A percentile compares a stretch with the other conserved stretches of the same genome.
Conservation (phyloP, 2,113 vertebrate species). For the Bagarius yarrelli region DNA sequence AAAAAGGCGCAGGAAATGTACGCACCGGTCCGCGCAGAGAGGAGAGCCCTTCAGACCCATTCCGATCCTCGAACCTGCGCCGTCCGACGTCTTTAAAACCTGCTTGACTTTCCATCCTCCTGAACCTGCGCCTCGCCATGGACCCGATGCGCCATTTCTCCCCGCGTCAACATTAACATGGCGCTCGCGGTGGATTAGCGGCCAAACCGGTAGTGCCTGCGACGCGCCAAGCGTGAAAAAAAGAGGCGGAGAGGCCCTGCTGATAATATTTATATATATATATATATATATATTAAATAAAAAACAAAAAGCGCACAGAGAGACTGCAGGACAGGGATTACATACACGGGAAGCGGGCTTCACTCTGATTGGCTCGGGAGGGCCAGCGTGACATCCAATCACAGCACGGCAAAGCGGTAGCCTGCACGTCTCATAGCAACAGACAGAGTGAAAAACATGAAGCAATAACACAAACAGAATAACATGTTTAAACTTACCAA, state of each 20-base stretch:
- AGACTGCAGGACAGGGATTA: slow-evolving; percentile 20
- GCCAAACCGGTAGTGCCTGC: not conserved
- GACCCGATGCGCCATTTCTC: slow-evolving; percentile 40
- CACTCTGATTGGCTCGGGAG: slow-evolving; percentile 39
- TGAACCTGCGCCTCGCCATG: slow-evolving; percentile 19
- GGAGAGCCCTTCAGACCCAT: slow-evolving; percentile 6
- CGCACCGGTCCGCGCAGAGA: slow-evolving; percentile 9
- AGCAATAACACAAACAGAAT: not conserved
- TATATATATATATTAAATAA: not conserved
- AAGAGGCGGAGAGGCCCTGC: not conserved
- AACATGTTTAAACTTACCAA: too few species aligned
- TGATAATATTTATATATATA: not conserved
- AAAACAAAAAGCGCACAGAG: not conserved
- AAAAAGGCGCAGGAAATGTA: not conserved
- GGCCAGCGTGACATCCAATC: slow-evolving; percentile 32
- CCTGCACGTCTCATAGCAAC: slow-evolving; percentile 45
- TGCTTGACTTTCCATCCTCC: slow-evolving; percentile 6
- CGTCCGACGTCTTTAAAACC: slow-evolving; percentile 2
- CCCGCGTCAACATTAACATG: slow-evolving; percentile 25
- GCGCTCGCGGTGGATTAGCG: not conserved
- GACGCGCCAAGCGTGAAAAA: not conserved
- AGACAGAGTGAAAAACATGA: not conserved
- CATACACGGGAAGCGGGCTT: slow-evolving; percentile 29
- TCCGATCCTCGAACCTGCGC: not conserved
- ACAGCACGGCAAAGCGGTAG: not conserved